Evolutionary conservation across 1,140 invertebrate species (phyloP), one percentile per base, ranked within the genome.

Genomic region (Drosophila jambulina): DNA sequence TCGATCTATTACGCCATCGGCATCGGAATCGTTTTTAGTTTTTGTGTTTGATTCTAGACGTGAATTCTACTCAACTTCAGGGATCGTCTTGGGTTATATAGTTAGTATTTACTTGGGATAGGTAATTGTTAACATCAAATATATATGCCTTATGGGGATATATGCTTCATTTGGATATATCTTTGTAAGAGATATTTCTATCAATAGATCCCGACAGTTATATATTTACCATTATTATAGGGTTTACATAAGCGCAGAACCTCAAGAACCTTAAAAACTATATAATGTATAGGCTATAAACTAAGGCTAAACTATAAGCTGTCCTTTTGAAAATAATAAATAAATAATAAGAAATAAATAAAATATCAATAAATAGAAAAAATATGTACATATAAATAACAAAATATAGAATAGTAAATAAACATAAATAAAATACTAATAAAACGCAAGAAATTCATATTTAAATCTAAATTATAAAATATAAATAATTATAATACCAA

Each of bases 1-100:
- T 88, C 69, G 84, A 88, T 88, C 84, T 70, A 87, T 87, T 88
- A 87, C 83, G 83, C 84, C 80, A 87, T 86, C 83, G 54, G 58
- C 48, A 49, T 56, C 54, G 38, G 42, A 76, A 58, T 67, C 61
- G 61, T 23, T 71, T 23, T 71, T 72, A 42, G 42, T 19, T 57
- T 57, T 34, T 53, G 4, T 49, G n/a, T 29, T 29, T 51, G 15
- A 38, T 56, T 56, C 34, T 56, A 23, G 9, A 4, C 32, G 53
- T 54, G 9, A 36, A 38, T 21, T 56, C 53, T 56, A 25, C 9
- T 23, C 34, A 38, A 38, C 51, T 38, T 54, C 13, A 23, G 5
- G 32, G 9, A 54, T 54, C 8, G 29, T 34, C 19, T 32, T 32
- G 4, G 48, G 48, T 15, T 51, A 49, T 17, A n/a, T n/a, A n/a